phyloP scores from a whole-genome alignment of 2,888 invertebrate species.

The Zygaena filipendulae region DNA sequence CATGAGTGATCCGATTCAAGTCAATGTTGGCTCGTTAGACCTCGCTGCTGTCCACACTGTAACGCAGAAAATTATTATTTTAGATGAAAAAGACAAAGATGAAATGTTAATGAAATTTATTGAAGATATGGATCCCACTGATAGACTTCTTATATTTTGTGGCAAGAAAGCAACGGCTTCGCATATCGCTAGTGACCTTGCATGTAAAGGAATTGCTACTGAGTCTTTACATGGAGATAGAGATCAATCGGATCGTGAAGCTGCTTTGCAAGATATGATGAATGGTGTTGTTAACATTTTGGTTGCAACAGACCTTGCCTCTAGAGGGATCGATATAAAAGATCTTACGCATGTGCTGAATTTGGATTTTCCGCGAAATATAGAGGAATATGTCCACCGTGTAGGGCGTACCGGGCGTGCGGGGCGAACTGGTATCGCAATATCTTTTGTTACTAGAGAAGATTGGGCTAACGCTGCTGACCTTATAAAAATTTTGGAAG shows the following conservation, averaged over 20 bases:
- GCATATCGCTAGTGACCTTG: constrained; percentile 83
- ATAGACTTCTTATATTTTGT: constrained; percentile 93
- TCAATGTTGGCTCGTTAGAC: constrained; percentile 89
- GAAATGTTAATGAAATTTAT: constrained; percentile 76
- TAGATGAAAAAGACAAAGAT: constrained; percentile 77
- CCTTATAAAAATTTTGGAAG: constrained; percentile 86
- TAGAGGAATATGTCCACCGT: constrained; percentile 96
- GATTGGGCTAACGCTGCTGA: constrained; percentile 88
- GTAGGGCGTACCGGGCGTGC: constrained; percentile 97
- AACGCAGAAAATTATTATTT: constrained; percentile 79
- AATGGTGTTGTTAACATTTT: constrained; percentile 83
- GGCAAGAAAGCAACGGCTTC: constrained; percentile 87
- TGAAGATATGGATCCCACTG: constrained; percentile 73
- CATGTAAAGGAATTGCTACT: constrained; percentile 73
- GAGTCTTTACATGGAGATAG: constrained; percentile 92
- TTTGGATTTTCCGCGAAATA: constrained; percentile 92
- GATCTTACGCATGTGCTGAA: constrained; percentile 92
- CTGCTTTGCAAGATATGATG: constrained; percentile 86
- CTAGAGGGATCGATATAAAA: constrained; percentile 92
- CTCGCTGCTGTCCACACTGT: constrained; percentile 92
- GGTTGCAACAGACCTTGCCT: constrained; percentile 95
- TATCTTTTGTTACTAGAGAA: constrained; percentile 81
- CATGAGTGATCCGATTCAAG: constrained; percentile 90
- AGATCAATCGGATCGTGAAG: constrained; percentile 82
- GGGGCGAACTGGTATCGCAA: constrained; percentile 83